Base-by-base conservation (phyloP, 2,888 invertebrate genomes). In the Emesis russula region DNA sequence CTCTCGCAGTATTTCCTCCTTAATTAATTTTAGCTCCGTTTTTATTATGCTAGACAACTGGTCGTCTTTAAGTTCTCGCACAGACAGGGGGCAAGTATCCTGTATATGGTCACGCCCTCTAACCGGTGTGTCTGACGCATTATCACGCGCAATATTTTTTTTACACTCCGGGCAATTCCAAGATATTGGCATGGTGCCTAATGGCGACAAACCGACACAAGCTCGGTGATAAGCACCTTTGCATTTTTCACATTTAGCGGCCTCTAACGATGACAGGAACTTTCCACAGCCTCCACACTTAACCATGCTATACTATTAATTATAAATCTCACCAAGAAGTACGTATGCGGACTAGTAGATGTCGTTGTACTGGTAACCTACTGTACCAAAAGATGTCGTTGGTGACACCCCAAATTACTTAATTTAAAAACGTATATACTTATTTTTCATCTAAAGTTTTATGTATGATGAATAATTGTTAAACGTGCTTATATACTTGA, bases 241-340 rank as follows among this genome's bases (percentile, higher is more conserved):
- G 4, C 48, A 48, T 48, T 48, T 48, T 48, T 48, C 48, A 15
- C 48, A 48, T 15, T 53, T n/a, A 53, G 5, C 48, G n/a, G 48
- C 48, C 15, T 53, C n/a, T 53, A n/a, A 0, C 15, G 48, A 53
- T 53, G 48, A 53, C n/a, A 53, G 5, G 48, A 53, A n/a, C 5
- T 53, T 53, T 53, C 48, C n/a, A 53, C 48, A 53, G n/a, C 48
- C 48, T 53, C n/a, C 44, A 44, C 44, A 53, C 48, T n/a, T 53
- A 53, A 13, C 44, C 44, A 44, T 44, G 44, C 3, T 13, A 15
- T 13, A 13, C 44, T 13, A 13, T 44, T 44, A 44, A 13, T 44
- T 44, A 44, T 13, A 13, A 0, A 44, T 44, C 44, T 44, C 13
- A 15, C 44, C 44, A 44, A 44, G 3, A 13, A 44, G 44, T 44